Conservation (phyloP, 2,797 vertebrate species). For the Leptoclinus maculatus region DNA sequence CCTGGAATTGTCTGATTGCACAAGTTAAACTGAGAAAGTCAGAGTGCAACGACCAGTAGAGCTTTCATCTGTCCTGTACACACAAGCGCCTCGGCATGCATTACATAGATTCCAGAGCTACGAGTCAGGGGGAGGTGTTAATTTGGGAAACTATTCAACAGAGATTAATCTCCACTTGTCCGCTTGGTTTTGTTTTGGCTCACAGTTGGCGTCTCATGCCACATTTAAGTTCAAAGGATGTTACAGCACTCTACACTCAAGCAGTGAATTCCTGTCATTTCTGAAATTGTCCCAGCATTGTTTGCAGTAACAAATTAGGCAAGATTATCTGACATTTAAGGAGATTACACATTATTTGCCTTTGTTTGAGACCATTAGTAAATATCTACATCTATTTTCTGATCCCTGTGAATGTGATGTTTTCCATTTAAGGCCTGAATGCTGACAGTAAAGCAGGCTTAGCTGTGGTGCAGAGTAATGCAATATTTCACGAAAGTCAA, state of each 20-base stretch:
- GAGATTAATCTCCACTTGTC: slow-evolving; percentile 71
- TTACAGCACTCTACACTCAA: not conserved
- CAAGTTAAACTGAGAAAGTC: slow-evolving; percentile 49
- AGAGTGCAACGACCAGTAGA: slow-evolving; percentile 51
- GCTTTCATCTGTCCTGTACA: slow-evolving; percentile 56
- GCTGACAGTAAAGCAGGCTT: slow-evolving; percentile 5
- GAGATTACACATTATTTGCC: slow-evolving; percentile 22
- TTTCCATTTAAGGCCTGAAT: slow-evolving; percentile 26
- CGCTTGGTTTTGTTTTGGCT: slow-evolving; percentile 58
- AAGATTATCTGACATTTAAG: slow-evolving; percentile 29
- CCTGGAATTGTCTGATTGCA: slow-evolving; percentile 23
- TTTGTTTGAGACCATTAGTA: slow-evolving; percentile 40
- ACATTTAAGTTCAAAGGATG: slow-evolving; percentile 58
- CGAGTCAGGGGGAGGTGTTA: slow-evolving; percentile 54
- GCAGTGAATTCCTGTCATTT: slow-evolving; percentile 11
- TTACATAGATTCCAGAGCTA: slow-evolving; percentile 56
- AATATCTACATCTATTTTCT: slow-evolving; percentile 20
- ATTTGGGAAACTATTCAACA: slow-evolving; percentile 76
- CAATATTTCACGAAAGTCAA: slow-evolving; percentile 21
- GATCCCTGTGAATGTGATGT: not conserved
- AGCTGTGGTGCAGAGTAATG: slow-evolving; percentile 23
- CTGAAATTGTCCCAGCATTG: slow-evolving; percentile 16
- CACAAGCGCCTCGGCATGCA: slow-evolving; percentile 56
- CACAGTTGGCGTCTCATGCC: slow-evolving; percentile 66
- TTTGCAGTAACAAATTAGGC: slow-evolving; percentile 24